phyloP scores from a whole-genome alignment of 1,140 invertebrate genomes.

The Solenopsis invicta region DNA sequence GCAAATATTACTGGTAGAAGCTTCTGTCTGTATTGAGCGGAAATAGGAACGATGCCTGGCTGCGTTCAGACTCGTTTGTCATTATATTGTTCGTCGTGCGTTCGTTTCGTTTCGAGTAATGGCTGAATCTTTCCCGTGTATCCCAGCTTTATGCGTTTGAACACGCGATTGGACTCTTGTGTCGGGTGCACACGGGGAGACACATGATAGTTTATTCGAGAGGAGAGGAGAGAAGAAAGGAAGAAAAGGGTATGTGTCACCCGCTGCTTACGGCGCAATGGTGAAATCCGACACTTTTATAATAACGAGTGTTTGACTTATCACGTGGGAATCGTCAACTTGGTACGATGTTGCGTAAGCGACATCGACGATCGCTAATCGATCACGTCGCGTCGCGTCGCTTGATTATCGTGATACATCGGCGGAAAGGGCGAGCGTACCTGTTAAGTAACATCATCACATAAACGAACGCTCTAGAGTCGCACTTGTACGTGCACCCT shows the following conservation, averaged over 20 bases:
- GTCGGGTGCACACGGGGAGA: neutral
- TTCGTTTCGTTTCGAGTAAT: constrained; percentile 32
- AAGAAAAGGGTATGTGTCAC: neutral
- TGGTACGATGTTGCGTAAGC: neutral
- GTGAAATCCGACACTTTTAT: neutral
- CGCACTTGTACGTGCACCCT: neutral
- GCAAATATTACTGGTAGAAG: neutral
- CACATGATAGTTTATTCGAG: neutral
- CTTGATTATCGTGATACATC: neutral
- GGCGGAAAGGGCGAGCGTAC: neutral
- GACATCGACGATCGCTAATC: neutral
- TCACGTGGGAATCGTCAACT: neutral
- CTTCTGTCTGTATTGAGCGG: constrained; percentile 11
- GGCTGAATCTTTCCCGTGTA: constrained; percentile 10
- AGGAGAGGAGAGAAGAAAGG: too few relatives aligned
- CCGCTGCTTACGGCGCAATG: neutral
- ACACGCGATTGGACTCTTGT: neutral
- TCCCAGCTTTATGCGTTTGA: constrained; percentile 10
- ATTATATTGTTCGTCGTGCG: constrained; percentile 29
- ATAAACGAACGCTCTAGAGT: neutral
- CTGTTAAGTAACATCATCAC: neutral
- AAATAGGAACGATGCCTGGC: constrained; percentile 56
- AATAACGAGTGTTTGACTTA: constrained; percentile 19
- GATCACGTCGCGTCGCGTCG: neutral
- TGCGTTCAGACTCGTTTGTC: constrained; percentile 44